Conservation (phyloP, 1,140 invertebrate genomes). For the Dendroctonus valens region DNA sequence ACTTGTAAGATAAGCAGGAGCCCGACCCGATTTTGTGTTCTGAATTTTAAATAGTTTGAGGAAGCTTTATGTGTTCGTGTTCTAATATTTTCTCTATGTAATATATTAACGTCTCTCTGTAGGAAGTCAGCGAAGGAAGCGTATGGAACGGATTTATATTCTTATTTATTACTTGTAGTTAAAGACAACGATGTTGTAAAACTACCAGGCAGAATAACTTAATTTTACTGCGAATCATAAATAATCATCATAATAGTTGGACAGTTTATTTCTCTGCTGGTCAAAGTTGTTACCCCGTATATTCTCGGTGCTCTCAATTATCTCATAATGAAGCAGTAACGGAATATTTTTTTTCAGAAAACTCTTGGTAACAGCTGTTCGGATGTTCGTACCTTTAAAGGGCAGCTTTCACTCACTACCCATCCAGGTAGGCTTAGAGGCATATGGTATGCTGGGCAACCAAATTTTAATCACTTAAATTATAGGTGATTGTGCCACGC, state of each 20-base stretch:
- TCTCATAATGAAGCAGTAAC: neutral
- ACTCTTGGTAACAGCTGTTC: constrained; percentile 7
- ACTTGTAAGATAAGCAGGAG: constrained; percentile 30
- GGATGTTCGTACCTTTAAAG: constrained; percentile 3
- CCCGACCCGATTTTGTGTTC: constrained; percentile 23
- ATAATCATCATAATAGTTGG: too few relatives aligned
- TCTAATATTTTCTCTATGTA: neutral
- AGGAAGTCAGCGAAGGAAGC: too few relatives aligned
- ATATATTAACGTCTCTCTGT: too few relatives aligned
- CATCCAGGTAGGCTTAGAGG: constrained; percentile 7
- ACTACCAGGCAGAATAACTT: too few relatives aligned
- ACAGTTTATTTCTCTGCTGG: neutral
- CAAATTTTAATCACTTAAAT: constrained; percentile 29
- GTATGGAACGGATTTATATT: too few relatives aligned
- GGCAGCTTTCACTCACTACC: constrained; percentile 7
- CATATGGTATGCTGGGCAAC: constrained; percentile 27
- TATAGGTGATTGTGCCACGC: constrained; percentile 23
- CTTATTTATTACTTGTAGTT: too few relatives aligned
- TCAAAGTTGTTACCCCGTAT: neutral
- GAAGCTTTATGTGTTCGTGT: constrained; percentile 5
- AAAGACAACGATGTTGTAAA: too few relatives aligned
- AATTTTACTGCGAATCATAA: too few relatives aligned
- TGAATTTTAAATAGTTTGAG: constrained; percentile 29
- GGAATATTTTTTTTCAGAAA: neutral
- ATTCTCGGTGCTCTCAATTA: neutral